Conservation (phyloP, 2,888 invertebrate species). For the Lithophane leautieri region DNA sequence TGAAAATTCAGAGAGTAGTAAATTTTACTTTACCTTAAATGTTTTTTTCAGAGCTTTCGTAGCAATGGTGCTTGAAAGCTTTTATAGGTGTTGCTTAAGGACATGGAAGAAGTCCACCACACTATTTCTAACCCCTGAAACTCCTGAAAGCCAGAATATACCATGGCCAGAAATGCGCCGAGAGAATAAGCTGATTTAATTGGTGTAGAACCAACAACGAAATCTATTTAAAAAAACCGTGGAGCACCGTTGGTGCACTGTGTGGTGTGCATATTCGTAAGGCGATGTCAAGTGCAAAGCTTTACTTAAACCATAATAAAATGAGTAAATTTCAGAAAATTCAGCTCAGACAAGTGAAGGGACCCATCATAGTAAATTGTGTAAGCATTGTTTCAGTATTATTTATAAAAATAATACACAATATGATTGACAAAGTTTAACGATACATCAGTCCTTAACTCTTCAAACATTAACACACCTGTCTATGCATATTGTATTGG, state of each 20-base stretch:
- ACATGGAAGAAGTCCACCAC: not conserved
- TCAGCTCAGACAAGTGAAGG: not conserved
- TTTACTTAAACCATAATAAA: not conserved
- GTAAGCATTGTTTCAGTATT: not conserved
- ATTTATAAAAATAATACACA: conserved; percentile 10
- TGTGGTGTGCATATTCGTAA: not conserved
- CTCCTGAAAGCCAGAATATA: not conserved
- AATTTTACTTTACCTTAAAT: not conserved
- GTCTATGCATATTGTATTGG: conserved; percentile 76
- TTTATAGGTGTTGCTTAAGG: not conserved
- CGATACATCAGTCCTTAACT: conserved; percentile 19
- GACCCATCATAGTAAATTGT: not conserved
- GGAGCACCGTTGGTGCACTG: too few species aligned
- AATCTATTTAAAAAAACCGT: not conserved
- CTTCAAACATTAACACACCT: conserved; percentile 68
- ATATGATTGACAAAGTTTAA: conserved; percentile 27
- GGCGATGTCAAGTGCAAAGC: not conserved
- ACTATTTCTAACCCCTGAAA: not conserved
- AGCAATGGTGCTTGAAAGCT: not conserved
- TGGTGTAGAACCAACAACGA: not conserved
- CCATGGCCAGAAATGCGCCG: not conserved
- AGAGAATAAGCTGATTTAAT: not conserved
- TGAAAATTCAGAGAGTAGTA: not conserved
- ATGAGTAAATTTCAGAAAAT: not conserved
- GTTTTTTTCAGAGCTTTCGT: not conserved